phyloP scores from a whole-genome alignment of 2,797 vertebrate species.

The Eleutherodactylus coqui region DNA sequence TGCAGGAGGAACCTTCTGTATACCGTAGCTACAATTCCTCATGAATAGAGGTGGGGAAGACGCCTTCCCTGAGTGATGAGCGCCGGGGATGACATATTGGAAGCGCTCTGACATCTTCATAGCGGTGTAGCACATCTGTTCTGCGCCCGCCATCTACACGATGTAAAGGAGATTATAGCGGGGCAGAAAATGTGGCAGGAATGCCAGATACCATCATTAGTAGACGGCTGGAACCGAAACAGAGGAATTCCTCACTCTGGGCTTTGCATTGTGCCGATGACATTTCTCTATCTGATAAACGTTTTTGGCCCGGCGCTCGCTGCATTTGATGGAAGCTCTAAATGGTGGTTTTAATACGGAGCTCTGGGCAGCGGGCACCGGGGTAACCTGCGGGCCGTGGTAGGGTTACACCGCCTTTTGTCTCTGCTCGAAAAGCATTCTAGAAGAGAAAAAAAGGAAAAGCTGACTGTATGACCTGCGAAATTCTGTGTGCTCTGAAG shows the following conservation, averaged over 20 bases:
- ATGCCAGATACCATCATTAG: slow-evolving; percentile 59
- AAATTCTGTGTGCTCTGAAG: no score
- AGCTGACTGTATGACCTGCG: no score
- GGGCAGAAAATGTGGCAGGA: slow-evolving; percentile 51
- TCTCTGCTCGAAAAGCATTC: neutral
- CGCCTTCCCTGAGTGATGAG: slow-evolving; percentile 29
- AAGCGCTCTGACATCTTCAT: slow-evolving; percentile 27
- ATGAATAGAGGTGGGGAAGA: neutral
- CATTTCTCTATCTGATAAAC: slow-evolving; percentile 62
- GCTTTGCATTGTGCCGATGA: slow-evolving; percentile 56
- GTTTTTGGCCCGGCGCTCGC: slow-evolving; percentile 50
- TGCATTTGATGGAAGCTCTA: slow-evolving; percentile 55
- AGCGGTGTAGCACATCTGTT: slow-evolving; percentile 39
- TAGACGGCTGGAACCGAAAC: slow-evolving; percentile 61
- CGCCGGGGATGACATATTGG: slow-evolving; percentile 27
- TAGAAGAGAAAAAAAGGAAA: neutral
- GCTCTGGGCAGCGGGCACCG: slow-evolving; percentile 2
- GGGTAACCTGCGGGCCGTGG: neutral
- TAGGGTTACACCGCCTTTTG: slow-evolving; percentile 31
- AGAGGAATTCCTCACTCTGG: slow-evolving; percentile 55
- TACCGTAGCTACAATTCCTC: neutral
- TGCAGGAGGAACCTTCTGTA: neutral
- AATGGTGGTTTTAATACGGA: slow-evolving; percentile 45
- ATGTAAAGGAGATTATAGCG: slow-evolving; percentile 51
- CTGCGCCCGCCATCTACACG: slow-evolving; percentile 37